A percentile compares a stretch with the other conserved stretches of the same genome.
Evolutionary conservation across 1,140 invertebrate genomes (phyloP).

Genomic region (Eumaeus atala): DNA sequence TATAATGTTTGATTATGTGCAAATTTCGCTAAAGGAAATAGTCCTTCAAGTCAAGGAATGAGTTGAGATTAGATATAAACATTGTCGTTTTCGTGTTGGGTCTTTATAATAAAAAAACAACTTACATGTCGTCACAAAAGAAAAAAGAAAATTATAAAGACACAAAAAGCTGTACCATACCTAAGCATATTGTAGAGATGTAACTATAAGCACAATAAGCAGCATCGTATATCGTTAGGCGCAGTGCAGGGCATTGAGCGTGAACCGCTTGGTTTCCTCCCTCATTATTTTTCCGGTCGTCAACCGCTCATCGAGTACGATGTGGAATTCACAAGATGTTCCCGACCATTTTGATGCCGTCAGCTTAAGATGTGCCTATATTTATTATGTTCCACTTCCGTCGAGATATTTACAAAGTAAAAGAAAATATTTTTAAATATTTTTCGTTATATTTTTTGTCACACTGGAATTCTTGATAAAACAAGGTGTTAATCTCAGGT

Average conservation of each 20-base stretch:
- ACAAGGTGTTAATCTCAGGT: too few relatives aligned
- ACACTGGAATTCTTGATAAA: too few relatives aligned
- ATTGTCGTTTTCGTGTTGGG: too few relatives aligned
- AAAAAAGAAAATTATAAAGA: background rate
- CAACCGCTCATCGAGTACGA: conserved; percentile 26
- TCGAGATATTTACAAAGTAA: too few relatives aligned
- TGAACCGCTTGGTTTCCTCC: conserved; percentile 17
- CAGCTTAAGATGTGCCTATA: background rate
- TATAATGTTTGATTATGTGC: too few relatives aligned
- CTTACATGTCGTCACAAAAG: background rate
- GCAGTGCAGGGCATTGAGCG: conserved; percentile 2
- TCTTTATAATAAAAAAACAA: too few relatives aligned
- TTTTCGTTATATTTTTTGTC: too few relatives aligned
- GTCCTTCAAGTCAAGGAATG: too few relatives aligned
- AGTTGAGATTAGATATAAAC: too few relatives aligned
- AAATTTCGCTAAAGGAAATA: too few relatives aligned
- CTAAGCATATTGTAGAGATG: conserved; percentile 7
- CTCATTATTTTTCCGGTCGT: conserved; percentile 37
- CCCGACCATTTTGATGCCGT: conserved; percentile 12
- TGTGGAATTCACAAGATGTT: conserved; percentile 16
- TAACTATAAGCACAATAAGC: conserved; percentile 5
- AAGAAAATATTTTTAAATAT: too few relatives aligned
- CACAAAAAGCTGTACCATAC: background rate
- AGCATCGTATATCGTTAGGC: conserved; percentile 8
- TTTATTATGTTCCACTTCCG: background rate